Percentiles rank a stretch among this genome's conserved stretches.
phyloP scores from a whole-genome alignment of 2,113 vertebrate species.

The Ochotona curzoniae region DNA sequence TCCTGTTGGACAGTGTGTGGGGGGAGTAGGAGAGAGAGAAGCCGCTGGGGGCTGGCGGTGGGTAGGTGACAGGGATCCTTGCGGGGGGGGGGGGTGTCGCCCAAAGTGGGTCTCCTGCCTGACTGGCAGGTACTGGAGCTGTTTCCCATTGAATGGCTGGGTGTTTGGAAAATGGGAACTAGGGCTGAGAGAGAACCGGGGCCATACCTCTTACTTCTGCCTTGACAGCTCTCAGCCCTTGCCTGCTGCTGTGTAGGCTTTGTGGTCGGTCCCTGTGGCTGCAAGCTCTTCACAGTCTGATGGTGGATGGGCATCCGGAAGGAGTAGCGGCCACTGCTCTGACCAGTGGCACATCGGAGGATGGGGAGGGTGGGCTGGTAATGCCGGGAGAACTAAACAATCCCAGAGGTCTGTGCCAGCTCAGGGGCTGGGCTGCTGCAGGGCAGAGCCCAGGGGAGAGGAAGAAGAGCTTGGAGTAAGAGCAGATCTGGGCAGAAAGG shows the following conservation, averaged over 20 bases:
- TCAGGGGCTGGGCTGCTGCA: not conserved
- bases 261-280: not conserved
- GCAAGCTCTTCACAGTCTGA: not conserved
- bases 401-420: not conserved
- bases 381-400: not conserved
- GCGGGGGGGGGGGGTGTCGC: not conserved
- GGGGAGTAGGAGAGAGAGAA: too few relatives aligned
- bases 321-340: not conserved
- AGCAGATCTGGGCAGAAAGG: not conserved
- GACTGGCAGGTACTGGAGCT: not conserved
- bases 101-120: not conserved
- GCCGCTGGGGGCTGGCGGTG: too few relatives aligned
- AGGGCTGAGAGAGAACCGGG: not conserved
- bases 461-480: not conserved
- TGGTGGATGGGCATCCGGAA: not conserved
- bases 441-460: not conserved
- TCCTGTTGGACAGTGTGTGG: too few relatives aligned
- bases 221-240: not conserved
- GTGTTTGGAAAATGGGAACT: not conserved
- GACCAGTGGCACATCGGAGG: not conserved
- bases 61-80: too few relatives aligned
- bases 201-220: not conserved
- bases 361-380: not conserved
- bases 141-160: not conserved
- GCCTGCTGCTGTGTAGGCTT: rapidly evolving